Evolutionary conservation across 2,888 invertebrate species (phyloP).

Genomic region (Clepsis dumicolana): DNA sequence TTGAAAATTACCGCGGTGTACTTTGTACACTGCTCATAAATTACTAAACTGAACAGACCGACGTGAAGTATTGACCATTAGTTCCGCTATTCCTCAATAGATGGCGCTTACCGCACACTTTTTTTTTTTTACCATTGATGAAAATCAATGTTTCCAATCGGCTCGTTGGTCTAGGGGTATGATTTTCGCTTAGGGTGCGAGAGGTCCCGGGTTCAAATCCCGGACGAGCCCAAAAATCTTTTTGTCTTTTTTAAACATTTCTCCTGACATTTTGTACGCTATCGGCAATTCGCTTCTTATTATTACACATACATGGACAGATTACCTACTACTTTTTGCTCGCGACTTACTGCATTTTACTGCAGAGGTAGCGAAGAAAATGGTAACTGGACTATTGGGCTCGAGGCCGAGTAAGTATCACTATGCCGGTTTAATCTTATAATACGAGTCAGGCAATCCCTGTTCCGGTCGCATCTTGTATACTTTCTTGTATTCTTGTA

Average conservation of each 20-base stretch:
- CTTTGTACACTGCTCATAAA: constrained; percentile 33
- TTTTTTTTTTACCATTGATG: too few species aligned
- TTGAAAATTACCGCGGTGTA: constrained; percentile 34
- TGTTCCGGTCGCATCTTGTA: too few species aligned
- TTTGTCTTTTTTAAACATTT: constrained; percentile 42
- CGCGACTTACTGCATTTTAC: too few species aligned
- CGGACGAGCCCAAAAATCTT: constrained; percentile 80
- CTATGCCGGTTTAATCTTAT: too few species aligned
- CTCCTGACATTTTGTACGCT: not conserved
- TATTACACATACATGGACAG: not conserved
- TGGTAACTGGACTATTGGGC: too few species aligned
- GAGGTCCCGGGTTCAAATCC: constrained; percentile 87
- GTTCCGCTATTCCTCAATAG: constrained; percentile 54
- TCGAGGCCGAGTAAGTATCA: too few species aligned
- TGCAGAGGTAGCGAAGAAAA: too few species aligned
- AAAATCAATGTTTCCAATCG: constrained; percentile 20
- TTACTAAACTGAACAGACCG: constrained; percentile 4
- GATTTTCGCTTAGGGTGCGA: constrained; percentile 87
- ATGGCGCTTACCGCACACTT: constrained; percentile 53
- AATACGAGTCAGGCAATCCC: too few species aligned
- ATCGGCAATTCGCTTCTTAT: not conserved
- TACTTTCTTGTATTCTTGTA: too few species aligned
- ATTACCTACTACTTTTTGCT: too few species aligned
- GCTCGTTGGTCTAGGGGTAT: constrained; percentile 87
- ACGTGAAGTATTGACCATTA: not conserved